Evolutionary conservation across 2,888 invertebrate genomes (phyloP), one percentile per base, ranked within the genome.

Genomic region (Trissolcus japonicus): DNA sequence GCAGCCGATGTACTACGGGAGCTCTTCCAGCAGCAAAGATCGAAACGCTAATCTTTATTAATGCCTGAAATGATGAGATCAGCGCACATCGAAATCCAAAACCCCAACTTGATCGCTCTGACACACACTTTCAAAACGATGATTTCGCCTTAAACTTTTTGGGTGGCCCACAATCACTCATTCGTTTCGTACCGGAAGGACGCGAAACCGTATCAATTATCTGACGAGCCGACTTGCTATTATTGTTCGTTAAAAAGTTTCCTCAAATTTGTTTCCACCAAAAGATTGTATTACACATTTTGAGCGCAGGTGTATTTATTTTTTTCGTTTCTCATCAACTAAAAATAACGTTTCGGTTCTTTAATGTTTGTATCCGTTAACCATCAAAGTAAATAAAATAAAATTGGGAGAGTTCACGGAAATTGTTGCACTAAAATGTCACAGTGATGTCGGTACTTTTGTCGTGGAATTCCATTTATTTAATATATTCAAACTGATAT

Each of bases 91-190:
- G 62, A 53, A 56, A n/a, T n/a, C 54, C 62, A 51, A 65, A 76
- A 54, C 71, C 72, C 72, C 63, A 67, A 62, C 76, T 2, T 46
- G 16, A 2, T 16, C 1, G n/a, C 11, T 46, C 46, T n/a, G 3
- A n/a, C n/a, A n/a, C n/a, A n/a, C 46, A 14, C 46, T 57, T 62
- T 69, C 76, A 62, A 66, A n/a, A 67, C 6, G 62, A 62, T 54
- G 54, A 56, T 62, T 67, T 50, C 59, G 9, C 1, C 40, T 16
- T 46, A 11, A 55, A 51, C 43, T 62, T 46, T 16, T 67, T 71
- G 76, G 76, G 72, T 72, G 71, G 76, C 62, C 76, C 76, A n/a
- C n/a, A 66, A 76, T 76, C 59, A 63, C 50, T 67, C 53, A 72
- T 72, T 76, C 72, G 66, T 72, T 76, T 76, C 67, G 59, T 76